A percentile compares a stretch with the other conserved stretches of the same genome.
phyloP scores from a whole-genome alignment of 2,113 vertebrate genomes.

The Rutilus rutilus region DNA sequence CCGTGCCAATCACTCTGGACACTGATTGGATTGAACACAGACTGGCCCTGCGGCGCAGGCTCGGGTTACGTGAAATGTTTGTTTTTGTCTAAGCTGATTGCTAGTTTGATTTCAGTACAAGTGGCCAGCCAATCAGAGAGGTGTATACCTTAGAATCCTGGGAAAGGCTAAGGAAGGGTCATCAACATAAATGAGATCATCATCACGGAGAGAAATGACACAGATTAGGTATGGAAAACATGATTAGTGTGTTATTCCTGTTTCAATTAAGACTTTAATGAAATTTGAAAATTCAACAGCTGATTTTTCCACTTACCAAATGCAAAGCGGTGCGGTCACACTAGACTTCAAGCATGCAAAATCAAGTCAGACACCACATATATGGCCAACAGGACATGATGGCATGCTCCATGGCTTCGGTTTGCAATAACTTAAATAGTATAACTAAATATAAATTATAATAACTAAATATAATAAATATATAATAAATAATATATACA shows the following conservation, averaged over 20 bases:
- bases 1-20: conserved; percentile 33
- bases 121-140: conserved; percentile 38
- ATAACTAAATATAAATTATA: too few species aligned
- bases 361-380: too few species aligned
- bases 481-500: neutral
- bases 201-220: neutral
- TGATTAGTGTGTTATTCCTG: conserved; percentile 37
- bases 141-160: neutral
- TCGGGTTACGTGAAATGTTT: conserved; percentile 31
- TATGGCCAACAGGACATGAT: neutral
- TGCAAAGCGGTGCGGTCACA: too few species aligned
- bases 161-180: conserved; percentile 35
- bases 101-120: conserved; percentile 30
- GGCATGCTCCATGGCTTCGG: neutral
- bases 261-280: conserved; percentile 22
- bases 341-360: neutral
- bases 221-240: neutral
- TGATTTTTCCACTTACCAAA: conserved; percentile 13
- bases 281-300: neutral
- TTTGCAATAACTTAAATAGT: neutral
- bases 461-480: too few species aligned
- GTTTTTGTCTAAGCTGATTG: conserved; percentile 48
- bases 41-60: conserved; percentile 14
- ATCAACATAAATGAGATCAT: conserved; percentile 30
- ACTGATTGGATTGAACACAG: conserved; percentile 46